Percentiles rank a stretch among this genome's conserved stretches.
phyloP scores from a whole-genome alignment of 2,797 vertebrate genomes.

The Catharus ustulatus region DNA sequence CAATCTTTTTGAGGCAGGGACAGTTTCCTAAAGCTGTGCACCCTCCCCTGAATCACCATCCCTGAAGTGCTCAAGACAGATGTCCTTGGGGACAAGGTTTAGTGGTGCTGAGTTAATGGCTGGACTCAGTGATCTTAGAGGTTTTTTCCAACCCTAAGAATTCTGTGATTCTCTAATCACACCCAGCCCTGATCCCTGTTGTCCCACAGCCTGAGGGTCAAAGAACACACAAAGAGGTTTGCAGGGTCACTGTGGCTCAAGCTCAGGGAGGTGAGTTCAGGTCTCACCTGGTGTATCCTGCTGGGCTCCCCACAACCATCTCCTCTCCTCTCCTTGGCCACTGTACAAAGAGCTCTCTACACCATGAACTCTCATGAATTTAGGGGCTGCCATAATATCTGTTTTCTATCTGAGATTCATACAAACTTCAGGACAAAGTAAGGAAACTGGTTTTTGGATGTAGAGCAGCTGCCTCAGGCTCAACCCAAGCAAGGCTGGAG shows the following conservation, averaged over 20 bases:
- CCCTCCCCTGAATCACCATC: background rate
- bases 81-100: background rate
- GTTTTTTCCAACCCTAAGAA: background rate
- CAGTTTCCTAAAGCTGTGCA: background rate
- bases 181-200: background rate
- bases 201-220: accelerated
- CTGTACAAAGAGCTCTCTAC: background rate
- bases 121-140: background rate
- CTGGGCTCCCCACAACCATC: background rate
- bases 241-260: background rate
- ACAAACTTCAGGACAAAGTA: background rate
- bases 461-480: background rate
- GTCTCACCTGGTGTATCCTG: background rate
- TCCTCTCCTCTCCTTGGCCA: background rate
- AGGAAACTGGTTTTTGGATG: background rate
- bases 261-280: background rate
- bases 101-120: background rate
- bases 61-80: background rate
- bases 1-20: background rate
- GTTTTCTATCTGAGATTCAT: background rate
- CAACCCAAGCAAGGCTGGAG: background rate
- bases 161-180: background rate
- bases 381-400: background rate
- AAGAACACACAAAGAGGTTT: background rate
- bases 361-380: background rate